phyloP scores from a whole-genome alignment of 1,140 invertebrate genomes.

The Eciton burchellii region DNA sequence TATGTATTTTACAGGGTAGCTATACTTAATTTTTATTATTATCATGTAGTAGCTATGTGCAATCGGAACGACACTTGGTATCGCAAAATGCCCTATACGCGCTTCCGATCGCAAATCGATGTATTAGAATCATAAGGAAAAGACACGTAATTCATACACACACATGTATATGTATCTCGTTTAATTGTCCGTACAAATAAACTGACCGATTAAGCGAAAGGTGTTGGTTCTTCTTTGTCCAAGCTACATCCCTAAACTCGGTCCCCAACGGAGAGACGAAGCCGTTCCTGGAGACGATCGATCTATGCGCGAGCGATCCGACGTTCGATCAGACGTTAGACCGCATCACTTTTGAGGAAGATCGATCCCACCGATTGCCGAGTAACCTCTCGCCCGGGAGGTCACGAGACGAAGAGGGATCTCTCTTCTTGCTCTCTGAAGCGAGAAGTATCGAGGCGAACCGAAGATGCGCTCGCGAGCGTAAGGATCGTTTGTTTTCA shows the following conservation, averaged over 20 bases:
- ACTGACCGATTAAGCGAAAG: constrained; percentile 77
- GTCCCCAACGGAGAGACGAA: no score
- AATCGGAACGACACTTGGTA: constrained; percentile 64
- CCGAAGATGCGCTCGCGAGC: no score
- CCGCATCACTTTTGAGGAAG: no score
- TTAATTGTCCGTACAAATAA: constrained; percentile 83
- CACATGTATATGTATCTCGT: constrained; percentile 83
- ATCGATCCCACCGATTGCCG: no score
- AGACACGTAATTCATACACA: constrained; percentile 82
- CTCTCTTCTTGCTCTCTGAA: no score
- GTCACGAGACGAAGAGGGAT: no score
- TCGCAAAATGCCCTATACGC: constrained; percentile 67
- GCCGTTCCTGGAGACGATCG: no score
- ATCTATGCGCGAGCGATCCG: no score
- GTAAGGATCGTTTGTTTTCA: constrained; percentile 21
- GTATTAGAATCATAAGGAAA: constrained; percentile 82
- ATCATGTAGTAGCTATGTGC: constrained; percentile 76
- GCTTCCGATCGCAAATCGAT: constrained; percentile 77
- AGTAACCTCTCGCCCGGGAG: no score
- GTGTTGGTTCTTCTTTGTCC: background rate
- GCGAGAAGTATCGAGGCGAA: no score
- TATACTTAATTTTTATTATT: constrained; percentile 79
- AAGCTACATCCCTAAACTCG: no score
- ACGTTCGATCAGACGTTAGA: no score
- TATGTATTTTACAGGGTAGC: constrained; percentile 84